These are phyloP conservation scores for Eustalomyia histrio DNA, from an alignment of 2,888 invertebrate genomes.

Conservation along the genomic window DNA sequence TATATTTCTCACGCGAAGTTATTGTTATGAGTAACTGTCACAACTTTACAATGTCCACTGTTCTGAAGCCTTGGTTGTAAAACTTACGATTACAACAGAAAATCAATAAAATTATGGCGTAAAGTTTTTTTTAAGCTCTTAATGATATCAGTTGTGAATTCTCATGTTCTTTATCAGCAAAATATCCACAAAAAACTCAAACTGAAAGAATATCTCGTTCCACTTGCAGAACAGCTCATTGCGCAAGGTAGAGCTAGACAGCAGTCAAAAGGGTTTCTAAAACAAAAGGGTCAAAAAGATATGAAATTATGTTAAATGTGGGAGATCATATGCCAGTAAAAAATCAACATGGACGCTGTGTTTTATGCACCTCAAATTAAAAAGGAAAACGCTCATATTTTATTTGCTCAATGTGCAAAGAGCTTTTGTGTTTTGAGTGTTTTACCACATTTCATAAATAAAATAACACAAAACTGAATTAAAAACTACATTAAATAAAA, in stretches of 20 bases:
- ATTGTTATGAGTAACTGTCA: not conserved
- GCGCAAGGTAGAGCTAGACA: constrained; percentile 34
- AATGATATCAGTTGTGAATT: constrained; percentile 36
- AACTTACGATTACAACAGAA: constrained; percentile 33
- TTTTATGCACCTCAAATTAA: constrained; percentile 34
- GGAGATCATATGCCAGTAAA: too few relatives aligned
- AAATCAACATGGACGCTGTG: constrained; percentile 26
- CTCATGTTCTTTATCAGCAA: constrained; percentile 22
- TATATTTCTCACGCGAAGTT: not conserved
- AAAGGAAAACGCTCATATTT: constrained; percentile 25
- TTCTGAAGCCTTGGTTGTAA: constrained; percentile 16
- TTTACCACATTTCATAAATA: constrained; percentile 32
- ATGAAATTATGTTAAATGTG: too few relatives aligned
- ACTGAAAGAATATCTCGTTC: constrained; percentile 26
- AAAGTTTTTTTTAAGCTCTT: too few relatives aligned
- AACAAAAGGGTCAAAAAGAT: constrained; percentile 28
- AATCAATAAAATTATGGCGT: constrained; percentile 40
- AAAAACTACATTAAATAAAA: too few relatives aligned
- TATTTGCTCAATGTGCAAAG: constrained; percentile 43
- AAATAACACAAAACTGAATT: constrained; percentile 9
- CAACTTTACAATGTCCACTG: not conserved
- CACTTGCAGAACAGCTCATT: constrained; percentile 27
- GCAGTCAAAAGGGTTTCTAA: constrained; percentile 30
- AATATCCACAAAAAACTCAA: constrained; percentile 1
- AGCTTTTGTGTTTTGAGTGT: constrained; percentile 39